Evolutionary conservation across 1,140 invertebrate species (phyloP), one percentile per base, ranked within the genome.

Genomic region (Magallana ariakensis): DNA sequence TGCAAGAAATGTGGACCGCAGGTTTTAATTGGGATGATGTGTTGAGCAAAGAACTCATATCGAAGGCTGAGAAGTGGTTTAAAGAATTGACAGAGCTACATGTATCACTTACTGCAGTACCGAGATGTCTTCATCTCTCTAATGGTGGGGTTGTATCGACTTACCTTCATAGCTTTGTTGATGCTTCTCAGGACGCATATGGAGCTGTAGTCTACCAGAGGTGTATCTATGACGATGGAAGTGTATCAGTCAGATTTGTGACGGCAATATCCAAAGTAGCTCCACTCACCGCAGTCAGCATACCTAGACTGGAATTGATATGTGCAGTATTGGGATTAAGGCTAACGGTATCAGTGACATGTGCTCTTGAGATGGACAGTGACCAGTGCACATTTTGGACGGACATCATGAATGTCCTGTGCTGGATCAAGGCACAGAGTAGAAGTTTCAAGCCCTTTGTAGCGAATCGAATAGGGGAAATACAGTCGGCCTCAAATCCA

Each of bases 381-480:
- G 62, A 86, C 3, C 33, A 60, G 8, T 8, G 46, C 5, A 53
- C 22, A 22, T 88, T 84, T 54, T 89, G 88, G 88, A 55, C 85
- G 13, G 85, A 87, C 54, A 84, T 55, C 22, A 86, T 89, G 85
- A 87, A 87, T 82, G 88, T 89, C 22, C 84, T 89, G 46, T 89
- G 55, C n/a, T 89, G 88, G 88, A 87, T 89, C 55, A 60, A 66
- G 13, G 83, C 56, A 26, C 62, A 62, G 62, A 87, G 85, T 84
- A 10, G 62, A 7, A 9, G 70, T 5, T 86, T 70, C 33, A 83
- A 86, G 46, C 8, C 85, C 4, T 86, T 86, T 84, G 81, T 88
- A 26, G 85, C 84, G 46, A 88, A 85, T 75, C 58, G 84, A 8
- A n/a, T 88, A 4, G 60, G 75, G 0, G 15, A 60, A 55, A 88